A percentile compares a stretch with the other conserved stretches of the same genome.
These are phyloP conservation scores for Nebria salina DNA, from an alignment of 2,888 invertebrate genomes.

Conservation along the genomic window DNA sequence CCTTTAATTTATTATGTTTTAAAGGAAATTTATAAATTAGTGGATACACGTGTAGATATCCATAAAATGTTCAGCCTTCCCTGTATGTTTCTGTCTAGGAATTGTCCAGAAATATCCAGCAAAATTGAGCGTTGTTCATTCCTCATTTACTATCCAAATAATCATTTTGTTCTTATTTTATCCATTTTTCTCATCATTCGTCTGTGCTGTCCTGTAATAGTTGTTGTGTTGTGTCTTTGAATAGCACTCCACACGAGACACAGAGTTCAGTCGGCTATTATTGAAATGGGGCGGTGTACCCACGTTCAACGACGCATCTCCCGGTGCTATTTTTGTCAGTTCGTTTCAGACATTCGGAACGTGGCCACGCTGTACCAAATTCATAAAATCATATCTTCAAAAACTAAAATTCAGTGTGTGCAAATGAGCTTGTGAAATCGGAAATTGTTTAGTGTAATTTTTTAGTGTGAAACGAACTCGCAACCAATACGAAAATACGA, in stretches of 20 bases:
- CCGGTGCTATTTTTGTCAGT: conserved; percentile 34
- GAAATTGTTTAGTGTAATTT: background rate
- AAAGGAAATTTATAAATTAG: too few relatives aligned
- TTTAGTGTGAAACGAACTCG: conserved; percentile 25
- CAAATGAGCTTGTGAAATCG: background rate
- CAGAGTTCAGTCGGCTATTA: conserved; percentile 36
- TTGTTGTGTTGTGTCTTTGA: conserved; percentile 25
- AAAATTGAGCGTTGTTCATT: conserved; percentile 22
- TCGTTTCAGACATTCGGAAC: conserved; percentile 34
- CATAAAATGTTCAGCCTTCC: background rate
- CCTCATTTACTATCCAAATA: conserved; percentile 43
- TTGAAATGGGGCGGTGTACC: conserved; percentile 40
- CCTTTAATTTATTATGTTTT: too few relatives aligned
- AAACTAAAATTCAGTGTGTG: background rate
- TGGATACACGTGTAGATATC: background rate
- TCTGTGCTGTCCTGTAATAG: conserved; percentile 7
- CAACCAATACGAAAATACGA: background rate
- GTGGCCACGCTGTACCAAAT: conserved; percentile 29
- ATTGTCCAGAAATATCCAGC: background rate
- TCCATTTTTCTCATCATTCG: conserved; percentile 18
- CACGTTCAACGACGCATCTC: conserved; percentile 23
- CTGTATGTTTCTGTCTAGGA: background rate
- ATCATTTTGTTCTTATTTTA: conserved; percentile 22
- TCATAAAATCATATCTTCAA: background rate
- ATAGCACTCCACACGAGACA: conserved; percentile 20